These are phyloP conservation scores for Phasia obesa DNA, from an alignment of 2,888 invertebrate genomes.

Conservation along the genomic window DNA sequence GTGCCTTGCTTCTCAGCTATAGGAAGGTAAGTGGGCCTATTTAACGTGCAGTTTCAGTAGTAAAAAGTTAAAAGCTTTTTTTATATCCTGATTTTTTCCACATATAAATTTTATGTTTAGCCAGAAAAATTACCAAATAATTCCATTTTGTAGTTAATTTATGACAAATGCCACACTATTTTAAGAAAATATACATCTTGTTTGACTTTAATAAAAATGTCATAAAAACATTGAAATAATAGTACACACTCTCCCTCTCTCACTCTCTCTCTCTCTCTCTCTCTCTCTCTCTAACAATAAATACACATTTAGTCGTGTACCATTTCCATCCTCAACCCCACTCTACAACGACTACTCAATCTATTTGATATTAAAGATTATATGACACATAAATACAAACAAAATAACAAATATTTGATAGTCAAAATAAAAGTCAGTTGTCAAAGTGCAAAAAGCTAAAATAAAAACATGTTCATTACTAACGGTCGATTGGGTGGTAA, in stretches of 20 bases:
- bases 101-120: background rate
- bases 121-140: background rate
- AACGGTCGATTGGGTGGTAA: slow-evolving; percentile 38
- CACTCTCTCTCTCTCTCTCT: no score
- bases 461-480: background rate
- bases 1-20: no score
- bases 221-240: slow-evolving; percentile 56
- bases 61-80: slow-evolving; percentile 39
- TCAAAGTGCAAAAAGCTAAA: slow-evolving; percentile 6
- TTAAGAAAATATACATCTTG: slow-evolving; percentile 3
- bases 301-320: background rate
- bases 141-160: slow-evolving; percentile 31
- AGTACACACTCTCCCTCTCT: no score
- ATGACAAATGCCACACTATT: background rate
- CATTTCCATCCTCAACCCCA: background rate
- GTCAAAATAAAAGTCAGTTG: slow-evolving; percentile 51
- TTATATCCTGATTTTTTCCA: slow-evolving; percentile 16
- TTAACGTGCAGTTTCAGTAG: background rate
- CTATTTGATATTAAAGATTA: slow-evolving; percentile 11
- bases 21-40: no score
- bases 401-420: slow-evolving; percentile 39
- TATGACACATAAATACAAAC: slow-evolving; percentile 33
- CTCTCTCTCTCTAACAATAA: slow-evolving; percentile 1
- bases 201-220: slow-evolving; percentile 61
- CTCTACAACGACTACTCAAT: slow-evolving; percentile 8